A percentile compares a stretch with the other conserved stretches of the same genome.
Conservation (phyloP, 1,140 invertebrate genomes). For the Apocrypta bakeri region DNA sequence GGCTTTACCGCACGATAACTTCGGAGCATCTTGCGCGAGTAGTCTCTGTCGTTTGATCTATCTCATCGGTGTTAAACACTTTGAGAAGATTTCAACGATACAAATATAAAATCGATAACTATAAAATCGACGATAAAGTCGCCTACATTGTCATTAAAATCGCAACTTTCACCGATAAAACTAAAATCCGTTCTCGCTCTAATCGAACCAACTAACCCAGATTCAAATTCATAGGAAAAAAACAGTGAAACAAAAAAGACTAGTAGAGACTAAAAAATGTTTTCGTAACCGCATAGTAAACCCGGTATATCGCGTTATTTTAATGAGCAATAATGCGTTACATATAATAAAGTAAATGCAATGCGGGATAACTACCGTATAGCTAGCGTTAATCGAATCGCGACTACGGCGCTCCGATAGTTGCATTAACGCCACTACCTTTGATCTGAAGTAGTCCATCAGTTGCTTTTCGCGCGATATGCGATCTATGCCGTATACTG, state of each 20-base stretch:
- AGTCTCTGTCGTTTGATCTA: background rate
- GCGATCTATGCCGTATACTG: background rate
- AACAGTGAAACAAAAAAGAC: too few relatives aligned
- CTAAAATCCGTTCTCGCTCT: too few relatives aligned
- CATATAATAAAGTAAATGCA: conserved; percentile 51
- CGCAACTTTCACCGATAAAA: too few relatives aligned
- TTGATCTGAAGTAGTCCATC: conserved; percentile 1
- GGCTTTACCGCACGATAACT: background rate
- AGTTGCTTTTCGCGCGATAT: too few relatives aligned
- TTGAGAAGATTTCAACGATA: background rate
- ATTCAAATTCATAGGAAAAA: too few relatives aligned
- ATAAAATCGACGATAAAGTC: too few relatives aligned
- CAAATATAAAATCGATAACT: too few relatives aligned
- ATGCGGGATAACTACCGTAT: conserved; percentile 55
- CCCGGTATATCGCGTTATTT: too few relatives aligned
- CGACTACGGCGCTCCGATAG: conserved; percentile 53
- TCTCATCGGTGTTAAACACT: background rate
- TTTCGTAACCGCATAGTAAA: too few relatives aligned
- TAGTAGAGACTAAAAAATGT: background rate
- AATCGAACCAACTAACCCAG: too few relatives aligned
- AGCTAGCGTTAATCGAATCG: conserved; percentile 59
- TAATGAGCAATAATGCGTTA: background rate
- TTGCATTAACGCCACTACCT: conserved; percentile 58
- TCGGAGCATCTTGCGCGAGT: background rate
- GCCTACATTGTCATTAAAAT: too few relatives aligned